A percentile compares a stretch with the other conserved stretches of the same genome.
Evolutionary conservation across 2,888 invertebrate genomes (phyloP).

Genomic region (Tenthredo distinguenda): DNA sequence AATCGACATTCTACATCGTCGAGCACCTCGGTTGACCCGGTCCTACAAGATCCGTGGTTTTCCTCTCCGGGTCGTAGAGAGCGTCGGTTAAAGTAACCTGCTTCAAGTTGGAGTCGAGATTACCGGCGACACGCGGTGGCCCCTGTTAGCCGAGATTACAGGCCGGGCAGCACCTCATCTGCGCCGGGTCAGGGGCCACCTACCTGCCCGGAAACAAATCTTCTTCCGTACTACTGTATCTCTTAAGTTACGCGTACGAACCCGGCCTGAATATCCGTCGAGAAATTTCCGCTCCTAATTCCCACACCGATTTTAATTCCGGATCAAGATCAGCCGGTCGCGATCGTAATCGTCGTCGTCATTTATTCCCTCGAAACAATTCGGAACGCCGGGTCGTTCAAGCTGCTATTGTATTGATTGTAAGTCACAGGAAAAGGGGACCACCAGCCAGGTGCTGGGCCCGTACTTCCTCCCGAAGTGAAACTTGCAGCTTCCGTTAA

Average conservation of each 20-base stretch:
- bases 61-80: background rate
- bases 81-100: slow-evolving; percentile 40
- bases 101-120: slow-evolving; percentile 40
- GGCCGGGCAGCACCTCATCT: slow-evolving; percentile 73
- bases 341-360: background rate
- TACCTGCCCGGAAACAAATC: slow-evolving; percentile 73
- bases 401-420: background rate
- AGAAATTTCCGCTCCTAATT: background rate
- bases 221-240: slow-evolving; percentile 60
- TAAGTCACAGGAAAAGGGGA: background rate
- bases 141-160: slow-evolving; percentile 70
- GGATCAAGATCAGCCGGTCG: too few species aligned
- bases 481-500: slow-evolving; percentile 36
- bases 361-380: background rate
- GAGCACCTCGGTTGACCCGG: slow-evolving; percentile 17
- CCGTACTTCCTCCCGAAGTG: background rate
- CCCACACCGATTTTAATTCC: background rate
- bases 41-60: background rate
- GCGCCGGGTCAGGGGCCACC: slow-evolving; percentile 70
- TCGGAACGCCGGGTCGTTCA: background rate
- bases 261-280: background rate
- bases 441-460: slow-evolving; percentile 10
- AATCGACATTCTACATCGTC: background rate
- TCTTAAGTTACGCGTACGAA: slow-evolving; percentile 19
- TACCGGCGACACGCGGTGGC: slow-evolving; percentile 56